Percentiles rank a stretch among this genome's conserved stretches.
phyloP scores from a whole-genome alignment of 1,140 invertebrate genomes.

The Proctacanthus coquilletti region DNA sequence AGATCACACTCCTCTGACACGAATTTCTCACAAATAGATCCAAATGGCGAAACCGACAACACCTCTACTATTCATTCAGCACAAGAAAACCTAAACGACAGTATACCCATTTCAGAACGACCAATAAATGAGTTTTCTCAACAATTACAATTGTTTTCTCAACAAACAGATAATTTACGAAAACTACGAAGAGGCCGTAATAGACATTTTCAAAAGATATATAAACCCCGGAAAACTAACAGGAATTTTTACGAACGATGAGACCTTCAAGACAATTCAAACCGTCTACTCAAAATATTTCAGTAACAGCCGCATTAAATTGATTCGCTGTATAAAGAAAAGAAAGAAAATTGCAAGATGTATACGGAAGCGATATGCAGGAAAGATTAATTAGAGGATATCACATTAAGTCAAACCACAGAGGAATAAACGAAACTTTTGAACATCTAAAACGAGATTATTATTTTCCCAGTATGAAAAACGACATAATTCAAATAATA shows the following conservation, averaged over 20 bases:
- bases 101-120: not conserved
- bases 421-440: constrained; percentile 3
- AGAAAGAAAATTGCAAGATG: not conserved
- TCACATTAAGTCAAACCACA: not conserved
- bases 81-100: not conserved
- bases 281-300: not conserved
- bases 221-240: not conserved
- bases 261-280: not conserved
- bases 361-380: not conserved
- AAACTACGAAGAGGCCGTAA: not conserved
- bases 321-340: not conserved
- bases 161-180: not conserved
- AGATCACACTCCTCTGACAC: no score
- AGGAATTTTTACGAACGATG: not conserved
- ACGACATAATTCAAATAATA: not conserved
- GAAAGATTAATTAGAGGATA: not conserved
- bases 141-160: no score
- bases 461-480: not conserved
- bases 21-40: no score
- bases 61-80: no score
- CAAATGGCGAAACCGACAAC: no score
- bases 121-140: not conserved
- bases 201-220: not conserved
- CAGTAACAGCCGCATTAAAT: not conserved
- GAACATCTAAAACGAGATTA: not conserved